phyloP scores from a whole-genome alignment of 2,797 vertebrate genomes.

The Pangasius larnaudii region DNA sequence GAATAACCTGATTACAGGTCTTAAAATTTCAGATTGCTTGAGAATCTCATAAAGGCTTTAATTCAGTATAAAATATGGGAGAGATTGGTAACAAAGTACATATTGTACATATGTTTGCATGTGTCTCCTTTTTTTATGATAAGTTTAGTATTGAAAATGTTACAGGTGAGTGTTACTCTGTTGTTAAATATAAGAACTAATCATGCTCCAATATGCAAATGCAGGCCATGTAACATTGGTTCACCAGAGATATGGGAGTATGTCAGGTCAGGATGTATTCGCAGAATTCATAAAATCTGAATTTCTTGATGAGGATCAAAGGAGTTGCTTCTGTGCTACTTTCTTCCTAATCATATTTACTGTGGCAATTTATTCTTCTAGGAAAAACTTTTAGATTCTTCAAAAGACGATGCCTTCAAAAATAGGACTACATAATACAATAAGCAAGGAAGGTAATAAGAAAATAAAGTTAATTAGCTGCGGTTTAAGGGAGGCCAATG shows the following conservation, averaged over 20 bases:
- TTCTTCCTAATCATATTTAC: background rate
- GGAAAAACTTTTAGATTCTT: background rate
- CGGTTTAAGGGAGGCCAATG: background rate
- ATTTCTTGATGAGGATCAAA: background rate
- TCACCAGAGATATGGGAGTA: background rate
- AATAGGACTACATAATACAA: background rate
- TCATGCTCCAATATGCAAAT: background rate
- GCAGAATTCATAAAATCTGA: background rate
- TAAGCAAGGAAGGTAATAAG: background rate
- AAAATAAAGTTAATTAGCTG: background rate
- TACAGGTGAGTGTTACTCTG: background rate
- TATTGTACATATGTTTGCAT: background rate
- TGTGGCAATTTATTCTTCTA: background rate
- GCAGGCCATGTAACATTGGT: background rate
- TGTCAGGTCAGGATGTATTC: background rate
- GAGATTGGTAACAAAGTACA: background rate
- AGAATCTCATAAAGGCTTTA: background rate
- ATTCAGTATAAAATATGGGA: background rate
- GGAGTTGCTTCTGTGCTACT: background rate
- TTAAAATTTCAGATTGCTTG: background rate
- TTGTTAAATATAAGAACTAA: background rate
- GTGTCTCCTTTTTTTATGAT: background rate
- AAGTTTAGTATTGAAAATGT: background rate
- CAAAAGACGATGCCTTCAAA: background rate
- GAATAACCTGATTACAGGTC: background rate